Percentiles rank a stretch among this genome's conserved stretches.
These are phyloP conservation scores for Chrysolina haemoptera DNA, from an alignment of 2,888 invertebrate genomes.

Conservation along the genomic window DNA sequence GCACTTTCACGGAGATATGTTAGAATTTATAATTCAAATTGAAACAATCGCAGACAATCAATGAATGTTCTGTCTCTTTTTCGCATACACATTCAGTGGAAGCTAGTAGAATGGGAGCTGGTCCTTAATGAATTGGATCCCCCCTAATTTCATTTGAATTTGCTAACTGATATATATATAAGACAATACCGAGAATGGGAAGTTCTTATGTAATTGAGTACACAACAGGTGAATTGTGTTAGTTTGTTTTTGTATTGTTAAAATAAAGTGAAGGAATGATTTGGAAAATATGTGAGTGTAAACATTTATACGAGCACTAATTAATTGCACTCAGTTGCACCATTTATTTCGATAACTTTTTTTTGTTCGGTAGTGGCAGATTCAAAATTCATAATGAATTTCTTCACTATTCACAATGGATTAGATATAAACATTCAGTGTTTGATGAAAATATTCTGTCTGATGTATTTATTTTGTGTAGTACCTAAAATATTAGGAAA, in stretches of 20 bases:
- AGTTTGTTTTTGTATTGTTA: slow-evolving; percentile 3
- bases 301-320: neutral
- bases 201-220: slow-evolving; percentile 24
- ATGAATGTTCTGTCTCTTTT: slow-evolving; percentile 22
- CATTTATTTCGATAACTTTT: too few species aligned
- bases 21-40: slow-evolving; percentile 25
- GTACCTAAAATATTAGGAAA: too few species aligned
- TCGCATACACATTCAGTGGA: too few species aligned
- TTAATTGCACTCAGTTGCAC: too few species aligned
- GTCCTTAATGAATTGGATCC: slow-evolving; percentile 37
- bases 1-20: slow-evolving; percentile 45
- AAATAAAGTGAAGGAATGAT: slow-evolving; percentile 17
- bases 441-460: too few species aligned
- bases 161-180: slow-evolving; percentile 40
- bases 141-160: slow-evolving; percentile 36
- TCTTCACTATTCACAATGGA: too few species aligned
- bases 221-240: slow-evolving; percentile 28
- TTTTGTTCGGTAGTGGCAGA: too few species aligned
- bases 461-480: too few species aligned
- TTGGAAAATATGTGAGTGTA: slow-evolving; percentile 11
- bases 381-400: too few species aligned
- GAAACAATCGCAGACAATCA: slow-evolving; percentile 31
- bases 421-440: too few species aligned
- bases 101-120: neutral
- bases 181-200: slow-evolving; percentile 33